Base-by-base conservation (phyloP, 2,113 vertebrate species). In the Archilochus colubris region DNA sequence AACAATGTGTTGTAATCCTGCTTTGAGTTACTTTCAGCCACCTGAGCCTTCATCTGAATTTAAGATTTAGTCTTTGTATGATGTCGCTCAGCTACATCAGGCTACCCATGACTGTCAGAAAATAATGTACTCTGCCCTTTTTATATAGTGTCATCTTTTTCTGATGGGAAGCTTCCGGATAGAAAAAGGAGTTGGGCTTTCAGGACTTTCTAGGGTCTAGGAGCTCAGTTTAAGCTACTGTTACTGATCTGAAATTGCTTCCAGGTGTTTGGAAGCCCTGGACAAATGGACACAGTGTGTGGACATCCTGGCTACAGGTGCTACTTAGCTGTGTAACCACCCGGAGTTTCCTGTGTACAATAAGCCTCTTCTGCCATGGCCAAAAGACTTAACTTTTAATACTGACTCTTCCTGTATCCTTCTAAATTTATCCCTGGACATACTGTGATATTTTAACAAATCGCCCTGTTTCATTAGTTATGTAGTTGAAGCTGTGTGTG, bases 281-380 rank as follows among this genome's bases (percentile, higher is more conserved):
- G 51, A 40, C 12, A 61, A 51, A 61, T 36, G 51, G 53, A 50
- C 2, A 0, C 27, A 33, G 20, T 1, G 0, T 3, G 2, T 16
- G 33, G 68, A 48, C 20, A 6, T 40, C 21, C 36, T 54, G 53
- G 14, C 31, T 69, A 28, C 19, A 31, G 30, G 28, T 66, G 19
- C n/a, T 70, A 4, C 17, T 1, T 12, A 36, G 53, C 38, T 40
- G 11, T 4, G 0, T 36, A 75, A 21, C 33, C 30, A 43, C 8
- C 3, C 27, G 51, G 64, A 12, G 14, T 59, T 23, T 85, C 10
- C 53, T 72, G 27, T 21, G 33, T 44, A 44, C 33, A 61, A 76
- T 30, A 28, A 83, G 28, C 13, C 31, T 57, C 38, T 54, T 83
- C 20, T 54, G 25, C 19, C 17, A 22, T 36, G 38, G 19, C 14